Conservation (phyloP, 2,113 vertebrate species). For the Anser brachyrhynchus region DNA sequence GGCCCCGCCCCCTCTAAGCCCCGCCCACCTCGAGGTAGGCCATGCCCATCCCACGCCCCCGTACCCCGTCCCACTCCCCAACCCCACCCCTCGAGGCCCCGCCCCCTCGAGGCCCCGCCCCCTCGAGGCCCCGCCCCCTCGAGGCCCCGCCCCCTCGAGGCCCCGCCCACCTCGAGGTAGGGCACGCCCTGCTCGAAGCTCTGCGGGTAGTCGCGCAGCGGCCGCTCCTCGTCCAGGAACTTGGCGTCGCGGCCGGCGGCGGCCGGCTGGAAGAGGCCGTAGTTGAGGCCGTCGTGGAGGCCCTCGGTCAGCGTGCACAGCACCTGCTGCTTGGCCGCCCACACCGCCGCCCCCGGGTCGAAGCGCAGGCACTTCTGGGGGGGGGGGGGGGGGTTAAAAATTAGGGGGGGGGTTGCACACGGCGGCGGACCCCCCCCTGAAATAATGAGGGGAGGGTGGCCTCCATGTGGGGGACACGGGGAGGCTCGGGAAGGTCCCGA, state of each 20-base stretch:
- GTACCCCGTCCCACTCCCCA: too few species aligned
- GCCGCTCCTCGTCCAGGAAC: slow-evolving; percentile 91
- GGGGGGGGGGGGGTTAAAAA: not conserved
- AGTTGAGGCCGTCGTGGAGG: slow-evolving; percentile 91
- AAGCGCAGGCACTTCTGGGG: slow-evolving; percentile 91
- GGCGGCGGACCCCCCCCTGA: too few species aligned
- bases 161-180: slow-evolving; percentile 85
- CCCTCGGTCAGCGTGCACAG: slow-evolving; percentile 91
- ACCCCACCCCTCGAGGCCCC: not conserved
- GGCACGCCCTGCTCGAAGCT: slow-evolving; percentile 94
- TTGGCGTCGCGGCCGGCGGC: slow-evolving; percentile 91
- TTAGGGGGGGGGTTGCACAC: too few species aligned
- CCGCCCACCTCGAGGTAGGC: too few species aligned
- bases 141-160: not conserved
- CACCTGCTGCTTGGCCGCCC: slow-evolving; percentile 94
- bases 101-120: not conserved
- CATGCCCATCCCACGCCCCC: too few species aligned
- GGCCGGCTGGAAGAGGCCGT: slow-evolving; percentile 92
- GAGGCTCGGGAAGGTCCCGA: too few species aligned
- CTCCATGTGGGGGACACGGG: too few species aligned
- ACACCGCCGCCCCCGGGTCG: slow-evolving; percentile 91
- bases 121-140: too few species aligned
- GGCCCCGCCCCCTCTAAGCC: too few species aligned
- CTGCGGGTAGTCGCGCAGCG: slow-evolving; percentile 90
- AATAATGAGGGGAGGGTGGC: not conserved